phyloP scores from a whole-genome alignment of 2,888 invertebrate species.

The Halocaridina rubra region DNA sequence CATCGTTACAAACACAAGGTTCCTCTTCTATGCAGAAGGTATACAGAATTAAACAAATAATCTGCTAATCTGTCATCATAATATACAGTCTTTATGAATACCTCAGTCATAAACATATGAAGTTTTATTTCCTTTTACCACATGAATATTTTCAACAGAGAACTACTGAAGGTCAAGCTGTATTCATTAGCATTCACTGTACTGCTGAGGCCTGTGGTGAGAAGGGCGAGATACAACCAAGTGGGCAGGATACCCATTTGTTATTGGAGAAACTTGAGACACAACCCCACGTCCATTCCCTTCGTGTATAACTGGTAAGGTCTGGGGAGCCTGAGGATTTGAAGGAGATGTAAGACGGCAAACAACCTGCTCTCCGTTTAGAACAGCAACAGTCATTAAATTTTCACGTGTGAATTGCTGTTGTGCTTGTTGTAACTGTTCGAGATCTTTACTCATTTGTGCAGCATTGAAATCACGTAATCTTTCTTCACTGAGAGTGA shows the following conservation, averaged over 20 bases:
- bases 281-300: conserved; percentile 32
- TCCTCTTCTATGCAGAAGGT: no score
- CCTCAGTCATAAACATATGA: no score
- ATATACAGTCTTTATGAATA: no score
- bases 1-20: conserved; percentile 16
- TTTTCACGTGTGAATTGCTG: conserved; percentile 60
- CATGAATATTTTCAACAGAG: no score
- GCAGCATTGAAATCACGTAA: conserved; percentile 62
- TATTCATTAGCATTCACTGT: conserved; percentile 48
- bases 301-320: conserved; percentile 56
- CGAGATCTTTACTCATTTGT: conserved; percentile 61
- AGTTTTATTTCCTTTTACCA: no score
- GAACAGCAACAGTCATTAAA: conserved; percentile 62
- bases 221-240: conserved; percentile 49
- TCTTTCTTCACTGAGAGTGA: conserved; percentile 57
- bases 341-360: conserved; percentile 60
- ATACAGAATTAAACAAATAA: no score
- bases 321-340: conserved; percentile 52
- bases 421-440: conserved; percentile 57
- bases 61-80: no score
- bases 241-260: conserved; percentile 60
- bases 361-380: conserved; percentile 63
- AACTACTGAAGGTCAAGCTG: no score
- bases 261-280: conserved; percentile 38
- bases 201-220: conserved; percentile 49